These are phyloP conservation scores for Ditula angustiorana DNA, from an alignment of 2,888 invertebrate species.

Conservation along the genomic window DNA sequence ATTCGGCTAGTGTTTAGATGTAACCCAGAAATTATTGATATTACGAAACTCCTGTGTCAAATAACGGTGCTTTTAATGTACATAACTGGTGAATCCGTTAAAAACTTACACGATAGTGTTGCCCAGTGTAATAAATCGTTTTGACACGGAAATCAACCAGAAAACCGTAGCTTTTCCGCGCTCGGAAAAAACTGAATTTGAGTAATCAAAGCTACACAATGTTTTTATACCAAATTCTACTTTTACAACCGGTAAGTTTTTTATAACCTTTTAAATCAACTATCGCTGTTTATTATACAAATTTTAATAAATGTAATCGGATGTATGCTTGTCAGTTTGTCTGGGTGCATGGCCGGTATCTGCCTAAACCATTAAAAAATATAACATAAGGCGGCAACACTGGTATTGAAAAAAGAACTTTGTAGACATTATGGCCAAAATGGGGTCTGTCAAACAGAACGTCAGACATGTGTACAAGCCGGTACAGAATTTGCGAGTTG, in stretches of 20 bases:
- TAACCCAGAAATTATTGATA: constrained; percentile 65
- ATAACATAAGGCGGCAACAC: neutral
- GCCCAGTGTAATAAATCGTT: constrained; percentile 10
- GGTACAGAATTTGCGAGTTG: constrained; percentile 50
- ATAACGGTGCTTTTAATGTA: constrained; percentile 79
- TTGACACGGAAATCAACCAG: neutral
- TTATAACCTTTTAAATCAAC: constrained; percentile 8
- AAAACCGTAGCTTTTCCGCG: neutral
- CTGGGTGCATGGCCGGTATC: constrained; percentile 26
- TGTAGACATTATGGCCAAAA: constrained; percentile 17
- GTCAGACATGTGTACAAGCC: constrained; percentile 47
- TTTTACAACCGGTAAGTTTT: constrained; percentile 25
- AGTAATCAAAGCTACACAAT: constrained; percentile 9
- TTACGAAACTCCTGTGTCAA: constrained; percentile 68
- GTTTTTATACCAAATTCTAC: constrained; percentile 25
- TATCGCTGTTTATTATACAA: constrained; percentile 33
- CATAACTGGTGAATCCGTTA: constrained; percentile 49
- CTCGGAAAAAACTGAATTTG: constrained; percentile 17
- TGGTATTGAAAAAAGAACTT: constrained; percentile 9
- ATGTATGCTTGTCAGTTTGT: constrained; percentile 37
- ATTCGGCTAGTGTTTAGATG: constrained; percentile 32
- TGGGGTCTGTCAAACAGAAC: constrained; percentile 31
- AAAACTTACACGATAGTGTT: constrained; percentile 17
- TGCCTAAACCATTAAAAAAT: neutral
- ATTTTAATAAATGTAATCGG: constrained; percentile 23